Evolutionary conservation across 2,113 vertebrate species (phyloP).

Genomic region (Toxotes chatareus): DNA sequence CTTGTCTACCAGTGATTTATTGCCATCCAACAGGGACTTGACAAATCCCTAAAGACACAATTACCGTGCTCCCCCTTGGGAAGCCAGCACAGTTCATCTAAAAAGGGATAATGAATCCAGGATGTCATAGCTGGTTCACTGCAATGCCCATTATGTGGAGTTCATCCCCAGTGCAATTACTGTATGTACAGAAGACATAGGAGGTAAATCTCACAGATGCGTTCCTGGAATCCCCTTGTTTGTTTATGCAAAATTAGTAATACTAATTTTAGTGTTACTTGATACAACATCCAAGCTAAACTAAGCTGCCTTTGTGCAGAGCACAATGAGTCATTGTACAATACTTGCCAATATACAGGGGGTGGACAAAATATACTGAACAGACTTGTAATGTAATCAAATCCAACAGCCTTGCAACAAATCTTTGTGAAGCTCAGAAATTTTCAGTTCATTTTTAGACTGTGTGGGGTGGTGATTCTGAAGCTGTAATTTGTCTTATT

Average conservation of each 20-base stretch:
- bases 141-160: constrained; percentile 65
- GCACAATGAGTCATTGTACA: neutral
- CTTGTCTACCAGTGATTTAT: constrained; percentile 78
- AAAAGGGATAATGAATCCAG: constrained; percentile 78
- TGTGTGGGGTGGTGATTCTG: neutral
- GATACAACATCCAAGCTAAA: neutral
- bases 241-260: constrained; percentile 46
- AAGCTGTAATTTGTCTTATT: constrained; percentile 4
- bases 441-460: neutral
- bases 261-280: constrained; percentile 21
- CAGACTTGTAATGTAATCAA: constrained; percentile 1
- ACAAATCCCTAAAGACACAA: constrained; percentile 86
- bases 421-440: constrained; percentile 16
- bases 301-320: neutral
- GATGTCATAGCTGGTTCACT: constrained; percentile 64
- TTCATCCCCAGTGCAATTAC: constrained; percentile 65
- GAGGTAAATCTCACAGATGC: constrained; percentile 9
- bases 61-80: constrained; percentile 76
- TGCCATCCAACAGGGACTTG: constrained; percentile 73
- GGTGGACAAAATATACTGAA: neutral
- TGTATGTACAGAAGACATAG: constrained; percentile 59
- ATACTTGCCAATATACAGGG: neutral
- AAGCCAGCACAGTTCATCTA: constrained; percentile 70
- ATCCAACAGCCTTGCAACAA: neutral
- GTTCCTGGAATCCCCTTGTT: constrained; percentile 34